Conservation (phyloP, 1,140 invertebrate species). For the Trichonephila clavata region DNA sequence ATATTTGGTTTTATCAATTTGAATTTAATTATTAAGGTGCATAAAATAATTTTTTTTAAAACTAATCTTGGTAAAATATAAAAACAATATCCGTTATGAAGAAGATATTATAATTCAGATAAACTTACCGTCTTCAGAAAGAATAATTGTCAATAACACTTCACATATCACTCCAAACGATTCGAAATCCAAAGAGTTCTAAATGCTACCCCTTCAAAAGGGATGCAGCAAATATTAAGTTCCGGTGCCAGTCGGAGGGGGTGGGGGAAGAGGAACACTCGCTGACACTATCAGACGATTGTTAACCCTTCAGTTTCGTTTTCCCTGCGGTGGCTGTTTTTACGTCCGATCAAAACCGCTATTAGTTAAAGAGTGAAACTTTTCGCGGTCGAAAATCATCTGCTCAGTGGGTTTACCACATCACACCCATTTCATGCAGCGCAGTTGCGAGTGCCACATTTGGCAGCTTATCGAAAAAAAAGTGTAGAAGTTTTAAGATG, state of each 20-base stretch:
- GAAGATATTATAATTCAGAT: neutral
- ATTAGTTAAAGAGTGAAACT: constrained; percentile 38
- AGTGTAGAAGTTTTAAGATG: no score
- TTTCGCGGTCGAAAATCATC: constrained; percentile 34
- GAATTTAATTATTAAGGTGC: no score
- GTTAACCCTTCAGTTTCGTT: constrained; percentile 30
- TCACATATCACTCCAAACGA: neutral
- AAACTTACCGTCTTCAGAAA: neutral
- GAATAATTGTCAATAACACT: neutral
- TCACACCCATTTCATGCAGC: neutral
- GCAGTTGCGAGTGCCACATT: neutral
- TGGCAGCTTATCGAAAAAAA: neutral
- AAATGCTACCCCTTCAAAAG: neutral
- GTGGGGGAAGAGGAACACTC: neutral
- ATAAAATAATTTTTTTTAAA: no score
- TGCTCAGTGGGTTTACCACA: neutral
- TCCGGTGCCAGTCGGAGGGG: neutral
- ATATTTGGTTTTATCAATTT: no score
- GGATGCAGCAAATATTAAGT: neutral
- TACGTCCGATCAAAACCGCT: constrained; percentile 26
- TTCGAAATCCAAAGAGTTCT: constrained; percentile 17
- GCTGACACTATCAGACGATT: constrained; percentile 30
- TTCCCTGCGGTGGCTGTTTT: neutral
- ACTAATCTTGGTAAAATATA: no score
- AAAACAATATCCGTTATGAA: no score